These are phyloP conservation scores for Hylaeus anthracinus DNA, from an alignment of 1,140 invertebrate genomes.

Conservation along the genomic window DNA sequence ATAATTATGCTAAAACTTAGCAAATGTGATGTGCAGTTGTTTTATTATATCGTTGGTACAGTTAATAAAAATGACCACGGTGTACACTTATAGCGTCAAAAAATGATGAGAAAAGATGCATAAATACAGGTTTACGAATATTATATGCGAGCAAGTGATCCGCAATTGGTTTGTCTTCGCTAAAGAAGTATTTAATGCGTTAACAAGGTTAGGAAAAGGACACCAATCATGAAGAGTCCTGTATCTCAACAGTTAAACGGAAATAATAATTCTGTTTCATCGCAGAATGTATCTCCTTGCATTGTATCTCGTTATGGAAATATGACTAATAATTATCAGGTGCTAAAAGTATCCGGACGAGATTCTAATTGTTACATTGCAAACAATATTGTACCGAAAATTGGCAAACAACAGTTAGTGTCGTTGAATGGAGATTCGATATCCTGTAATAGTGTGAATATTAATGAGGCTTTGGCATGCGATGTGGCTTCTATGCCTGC, in stretches of 20 bases:
- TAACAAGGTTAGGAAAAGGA: slow-evolving; percentile 37
- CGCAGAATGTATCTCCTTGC: slow-evolving; percentile 42
- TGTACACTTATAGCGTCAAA: slow-evolving; percentile 1
- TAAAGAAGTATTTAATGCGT: slow-evolving; percentile 3
- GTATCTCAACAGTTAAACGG: slow-evolving; percentile 49
- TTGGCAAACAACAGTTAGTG: slow-evolving; percentile 75
- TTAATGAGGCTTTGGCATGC: slow-evolving; percentile 72
- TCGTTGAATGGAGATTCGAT: slow-evolving; percentile 75
- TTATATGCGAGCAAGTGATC: neutral
- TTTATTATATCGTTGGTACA: neutral
- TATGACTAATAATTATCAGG: slow-evolving; percentile 55
- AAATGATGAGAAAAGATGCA: slow-evolving; percentile 34
- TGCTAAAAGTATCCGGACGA: slow-evolving; percentile 55
- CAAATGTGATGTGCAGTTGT: slow-evolving; percentile 14
- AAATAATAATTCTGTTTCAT: slow-evolving; percentile 20
- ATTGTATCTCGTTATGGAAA: slow-evolving; percentile 49
- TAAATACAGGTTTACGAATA: slow-evolving; percentile 7
- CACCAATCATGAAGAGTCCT: slow-evolving; percentile 54
- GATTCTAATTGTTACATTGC: slow-evolving; percentile 62
- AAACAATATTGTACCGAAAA: slow-evolving; percentile 60
- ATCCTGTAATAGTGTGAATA: slow-evolving; percentile 74
- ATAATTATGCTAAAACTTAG: slow-evolving; percentile 1
- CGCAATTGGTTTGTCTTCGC: neutral
- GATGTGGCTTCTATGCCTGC: slow-evolving; percentile 67
- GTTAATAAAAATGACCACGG: slow-evolving; percentile 4